Evolutionary conservation across 2,797 vertebrate genomes (phyloP), one percentile per base, ranked within the genome.

Genomic region (Bucorvus abyssinicus): DNA sequence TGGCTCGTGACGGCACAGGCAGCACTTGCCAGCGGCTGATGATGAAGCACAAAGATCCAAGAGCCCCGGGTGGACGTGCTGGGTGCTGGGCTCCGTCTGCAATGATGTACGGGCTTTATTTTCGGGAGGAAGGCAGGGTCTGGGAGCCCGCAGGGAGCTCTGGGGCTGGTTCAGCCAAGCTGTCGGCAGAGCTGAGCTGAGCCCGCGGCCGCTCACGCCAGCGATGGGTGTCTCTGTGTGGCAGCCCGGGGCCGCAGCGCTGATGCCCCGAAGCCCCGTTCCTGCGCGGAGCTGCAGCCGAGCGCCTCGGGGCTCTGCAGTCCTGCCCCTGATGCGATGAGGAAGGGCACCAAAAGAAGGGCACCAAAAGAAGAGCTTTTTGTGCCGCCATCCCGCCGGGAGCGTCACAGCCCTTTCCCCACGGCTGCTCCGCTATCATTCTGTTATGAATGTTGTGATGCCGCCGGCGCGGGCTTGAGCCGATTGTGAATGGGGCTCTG

Each of bases 311-410:
- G 47, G 38, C 47, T 49, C 81, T 18, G 29, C 22, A 12, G 29
- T 29, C 42, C 57, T 29, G 59, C 14, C 34, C 50, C 3, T 1
- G 0, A 2, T 14, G 10, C 34, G 29, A 12, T 1, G 10, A 56
- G 44, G 57, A 65, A 56, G n/a, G 26, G 42, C 7, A 12, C 7
- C 8, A 22, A 18, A 42, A 19, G 24, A 17, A 27, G 12, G 34
- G 18, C 10, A n/a, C 7, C 8, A 22, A 18, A 42, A 19, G 24
- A 17, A 27, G 12, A 38, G 18, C 10, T 24, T 30, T 65, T 30
- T 16, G 52, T 57, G 60, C 60, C 32, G 36, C 13, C 7, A 14
- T 17, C 65, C 47, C 77, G 34, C 32, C 5, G 1, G 49, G 29
- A 56, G 50, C 50, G 69, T 34, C 16, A 23, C 70, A 34, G 70